Conservation (phyloP, 2,113 vertebrate species). For the Sinocyclocheilus maitianheensis region DNA sequence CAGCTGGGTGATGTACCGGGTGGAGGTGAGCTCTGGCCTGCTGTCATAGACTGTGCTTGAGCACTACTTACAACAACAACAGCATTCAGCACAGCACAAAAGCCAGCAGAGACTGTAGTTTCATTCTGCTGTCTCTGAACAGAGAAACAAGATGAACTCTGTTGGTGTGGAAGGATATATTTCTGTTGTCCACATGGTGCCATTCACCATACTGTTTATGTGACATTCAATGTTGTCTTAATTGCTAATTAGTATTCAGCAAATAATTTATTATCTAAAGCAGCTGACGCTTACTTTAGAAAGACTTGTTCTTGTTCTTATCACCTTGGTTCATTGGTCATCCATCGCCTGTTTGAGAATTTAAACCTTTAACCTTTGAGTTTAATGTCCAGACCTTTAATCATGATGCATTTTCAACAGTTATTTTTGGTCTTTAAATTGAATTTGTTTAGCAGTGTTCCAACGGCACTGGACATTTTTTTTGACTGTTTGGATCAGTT, state of each 20-base stretch:
- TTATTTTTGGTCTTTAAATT: not conserved
- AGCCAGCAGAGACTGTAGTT: constrained; percentile 8
- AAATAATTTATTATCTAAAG: not conserved
- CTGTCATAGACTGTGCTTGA: constrained; percentile 40
- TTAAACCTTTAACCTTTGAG: not conserved
- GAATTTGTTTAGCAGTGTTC: not conserved
- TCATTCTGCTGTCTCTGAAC: not conserved
- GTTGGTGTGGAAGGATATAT: not conserved
- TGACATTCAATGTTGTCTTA: not conserved
- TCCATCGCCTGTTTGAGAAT: not conserved
- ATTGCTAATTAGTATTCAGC: not conserved
- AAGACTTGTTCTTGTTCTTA: not conserved
- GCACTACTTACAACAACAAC: not conserved
- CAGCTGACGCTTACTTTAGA: not conserved
- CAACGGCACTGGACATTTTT: not conserved
- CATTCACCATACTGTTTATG: not conserved
- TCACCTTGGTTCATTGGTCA: no score
- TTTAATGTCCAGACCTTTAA: not conserved
- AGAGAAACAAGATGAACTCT: not conserved
- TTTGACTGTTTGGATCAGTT: not conserved
- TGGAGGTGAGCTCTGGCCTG: constrained; percentile 25
- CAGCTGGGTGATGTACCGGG: not conserved
- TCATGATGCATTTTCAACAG: not conserved
- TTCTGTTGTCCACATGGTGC: constrained; percentile 27
- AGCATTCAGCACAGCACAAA: constrained; percentile 22